phyloP scores from a whole-genome alignment of 1,140 invertebrate species.

The Cydia pomonella region DNA sequence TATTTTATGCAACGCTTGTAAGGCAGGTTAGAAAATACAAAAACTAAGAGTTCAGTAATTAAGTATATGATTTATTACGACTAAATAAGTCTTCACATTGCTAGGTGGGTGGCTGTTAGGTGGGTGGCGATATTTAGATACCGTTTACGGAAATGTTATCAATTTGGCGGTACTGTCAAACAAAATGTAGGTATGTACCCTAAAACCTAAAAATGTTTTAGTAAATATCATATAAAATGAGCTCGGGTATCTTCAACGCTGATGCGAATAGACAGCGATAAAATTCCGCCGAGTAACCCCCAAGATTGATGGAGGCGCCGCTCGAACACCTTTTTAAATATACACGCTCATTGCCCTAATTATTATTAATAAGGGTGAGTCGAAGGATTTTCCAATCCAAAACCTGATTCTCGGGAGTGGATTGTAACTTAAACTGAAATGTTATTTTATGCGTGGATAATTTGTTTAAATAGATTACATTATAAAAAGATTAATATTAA shows the following conservation, averaged over 20 bases:
- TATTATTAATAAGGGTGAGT: conserved; percentile 31
- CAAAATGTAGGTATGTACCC: no score
- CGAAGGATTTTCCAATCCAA: neutral
- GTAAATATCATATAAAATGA: conserved; percentile 7
- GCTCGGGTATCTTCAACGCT: neutral
- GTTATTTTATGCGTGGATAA: neutral
- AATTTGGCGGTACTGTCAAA: no score
- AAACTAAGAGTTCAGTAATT: no score
- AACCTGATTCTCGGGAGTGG: neutral
- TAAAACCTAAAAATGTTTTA: no score
- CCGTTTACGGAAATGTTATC: no score
- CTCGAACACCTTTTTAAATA: conserved; percentile 30
- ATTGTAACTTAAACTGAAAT: neutral
- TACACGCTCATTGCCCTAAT: conserved; percentile 29
- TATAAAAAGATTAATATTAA: no score
- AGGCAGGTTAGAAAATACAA: neutral
- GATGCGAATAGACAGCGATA: conserved; percentile 4
- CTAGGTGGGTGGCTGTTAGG: no score
- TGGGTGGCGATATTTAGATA: no score
- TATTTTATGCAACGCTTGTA: neutral
- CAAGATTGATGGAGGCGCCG: conserved; percentile 14
- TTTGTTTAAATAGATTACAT: no score
- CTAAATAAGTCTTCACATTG: no score
- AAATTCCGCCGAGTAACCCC: conserved; percentile 23
- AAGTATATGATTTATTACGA: no score